Base-by-base conservation (phyloP, 2,797 vertebrate species). In the Sitta carolinensis region DNA sequence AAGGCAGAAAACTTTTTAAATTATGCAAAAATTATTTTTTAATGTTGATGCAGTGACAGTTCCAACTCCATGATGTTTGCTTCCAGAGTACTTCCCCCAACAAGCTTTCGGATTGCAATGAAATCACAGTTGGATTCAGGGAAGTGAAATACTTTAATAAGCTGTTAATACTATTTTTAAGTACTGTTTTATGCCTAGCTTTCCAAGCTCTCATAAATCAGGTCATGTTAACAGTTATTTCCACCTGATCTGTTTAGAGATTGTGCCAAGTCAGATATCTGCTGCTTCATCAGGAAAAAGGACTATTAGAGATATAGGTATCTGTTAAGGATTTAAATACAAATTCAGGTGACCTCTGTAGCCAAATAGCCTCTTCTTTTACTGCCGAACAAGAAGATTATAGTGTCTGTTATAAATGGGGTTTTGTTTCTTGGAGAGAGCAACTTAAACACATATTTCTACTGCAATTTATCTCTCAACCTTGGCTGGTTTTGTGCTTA, bases 351-450 rank as follows among this genome's bases (percentile, higher is more conserved):
- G 25, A 40, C 7, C 11, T 14, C 13, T 59, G 40, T 34, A 70
- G 16, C 5, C 26, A 64, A 19, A 8, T 22, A 86, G 20, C 9
- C 7, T 38, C 11, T 47, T 58, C 13, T 63, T 93, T 42, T 47
- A 52, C 10, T 42, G 5, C 22, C n/a, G 8, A 67, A 52, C 2
- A 13, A 13, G 7, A 86, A 61, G 14, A 62, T 48, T 42, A 57
- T 47, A 79, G 7, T 4, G 27, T 52, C 25, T 92, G 10, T 61
- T 69, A 19, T 17, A 81, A 84, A 38, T 15, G 4, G 0, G 0
- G 48, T 84, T 84, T 75, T 0, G 0, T 59, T 78, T 84, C 66
- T 64, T 2, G 5, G 19, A 84, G 8, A 29, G 0, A 90, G 1
- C 0, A 2, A 32, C 22, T 51, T 78, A 63, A 67, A 64, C 1